These are phyloP conservation scores for Periophthalmus modestus DNA, from an alignment of 2,113 vertebrate species.

Conservation along the genomic window DNA sequence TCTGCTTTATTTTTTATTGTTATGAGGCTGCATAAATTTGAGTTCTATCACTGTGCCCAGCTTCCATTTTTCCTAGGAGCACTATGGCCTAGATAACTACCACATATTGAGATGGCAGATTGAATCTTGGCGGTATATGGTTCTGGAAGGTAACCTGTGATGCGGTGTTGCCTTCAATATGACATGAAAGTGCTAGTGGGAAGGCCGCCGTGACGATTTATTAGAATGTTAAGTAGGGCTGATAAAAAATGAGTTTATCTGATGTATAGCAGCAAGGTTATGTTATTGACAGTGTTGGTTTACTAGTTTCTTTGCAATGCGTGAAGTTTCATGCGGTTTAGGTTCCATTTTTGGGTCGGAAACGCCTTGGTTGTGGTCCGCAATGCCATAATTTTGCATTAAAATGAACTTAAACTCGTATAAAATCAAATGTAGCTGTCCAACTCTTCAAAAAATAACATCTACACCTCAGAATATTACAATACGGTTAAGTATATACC, in stretches of 20 bases:
- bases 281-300: background rate
- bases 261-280: background rate
- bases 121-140: slow-evolving; percentile 56
- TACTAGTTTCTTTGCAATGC: background rate
- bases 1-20: slow-evolving; percentile 71
- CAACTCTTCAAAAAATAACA: no score
- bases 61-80: slow-evolving; percentile 33
- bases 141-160: slow-evolving; percentile 53
- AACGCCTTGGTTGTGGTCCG: no score
- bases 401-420: no score
- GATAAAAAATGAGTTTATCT: background rate
- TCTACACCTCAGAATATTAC: no score
- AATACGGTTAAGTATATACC: no score
- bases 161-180: slow-evolving; percentile 39
- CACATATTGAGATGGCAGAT: slow-evolving; percentile 64
- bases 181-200: slow-evolving; percentile 21
- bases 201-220: slow-evolving; percentile 13
- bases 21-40: slow-evolving; percentile 70
- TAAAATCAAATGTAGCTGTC: no score
- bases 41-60: slow-evolving; percentile 47
- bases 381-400: no score
- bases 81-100: slow-evolving; percentile 64
- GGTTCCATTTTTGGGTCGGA: background rate
- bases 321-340: background rate
- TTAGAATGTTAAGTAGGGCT: slow-evolving; percentile 12